A percentile compares a stretch with the other conserved stretches of the same genome.
phyloP scores from a whole-genome alignment of 1,140 invertebrate species.

The Drosophila sp. region DNA sequence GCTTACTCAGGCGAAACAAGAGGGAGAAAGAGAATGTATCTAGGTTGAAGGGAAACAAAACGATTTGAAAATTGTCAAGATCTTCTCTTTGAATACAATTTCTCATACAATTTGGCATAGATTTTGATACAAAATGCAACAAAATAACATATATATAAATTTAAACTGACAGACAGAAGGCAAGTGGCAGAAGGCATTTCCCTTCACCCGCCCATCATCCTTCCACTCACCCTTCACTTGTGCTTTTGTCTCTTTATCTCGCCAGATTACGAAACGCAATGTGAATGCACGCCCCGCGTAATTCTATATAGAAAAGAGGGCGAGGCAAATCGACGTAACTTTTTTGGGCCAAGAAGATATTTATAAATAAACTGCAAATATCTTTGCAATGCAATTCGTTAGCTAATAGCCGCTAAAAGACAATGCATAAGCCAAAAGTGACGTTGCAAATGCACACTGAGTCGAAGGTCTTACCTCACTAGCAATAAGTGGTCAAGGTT shows the following conservation, averaged over 20 bases:
- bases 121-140: constrained; percentile 3
- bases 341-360: constrained; percentile 12
- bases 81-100: neutral
- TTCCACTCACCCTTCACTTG: neutral
- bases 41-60: constrained; percentile 9
- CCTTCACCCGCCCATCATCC: neutral
- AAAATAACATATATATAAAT: neutral
- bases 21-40: neutral
- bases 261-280: constrained; percentile 13
- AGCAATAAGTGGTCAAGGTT: constrained; percentile 11
- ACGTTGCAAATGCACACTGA: constrained; percentile 9
- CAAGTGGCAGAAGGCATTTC: constrained; percentile 8
- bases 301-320: constrained; percentile 8
- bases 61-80: constrained; percentile 5
- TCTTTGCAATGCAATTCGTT: constrained; percentile 10
- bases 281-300: constrained; percentile 5
- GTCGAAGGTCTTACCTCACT: constrained; percentile 7
- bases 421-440: constrained; percentile 6
- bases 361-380: constrained; percentile 21
- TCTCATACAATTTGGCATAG: constrained; percentile 18
- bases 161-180: constrained; percentile 15
- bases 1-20: constrained; percentile 2
- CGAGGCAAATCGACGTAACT: neutral
- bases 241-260: constrained; percentile 1
- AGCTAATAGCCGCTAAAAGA: constrained; percentile 12